These are phyloP conservation scores for Rhamphomyia laevipes DNA, from an alignment of 2,888 invertebrate species.

Conservation along the genomic window DNA sequence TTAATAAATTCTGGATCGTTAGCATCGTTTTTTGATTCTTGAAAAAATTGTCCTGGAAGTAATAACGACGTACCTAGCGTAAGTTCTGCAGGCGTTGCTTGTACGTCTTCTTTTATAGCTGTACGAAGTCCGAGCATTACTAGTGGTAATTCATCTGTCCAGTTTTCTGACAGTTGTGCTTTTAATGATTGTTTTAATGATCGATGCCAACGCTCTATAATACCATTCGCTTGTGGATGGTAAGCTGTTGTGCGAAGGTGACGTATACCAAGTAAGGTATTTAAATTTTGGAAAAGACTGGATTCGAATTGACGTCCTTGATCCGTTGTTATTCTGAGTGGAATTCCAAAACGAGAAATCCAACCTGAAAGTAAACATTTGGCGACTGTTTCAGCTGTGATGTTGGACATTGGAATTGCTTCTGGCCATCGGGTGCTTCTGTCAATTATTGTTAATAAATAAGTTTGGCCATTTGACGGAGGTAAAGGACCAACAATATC, in stretches of 20 bases:
- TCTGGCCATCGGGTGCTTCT: background rate
- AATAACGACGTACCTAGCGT: no score
- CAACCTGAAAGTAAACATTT: background rate
- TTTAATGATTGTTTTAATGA: background rate
- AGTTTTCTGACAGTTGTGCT: no score
- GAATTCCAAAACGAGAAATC: background rate
- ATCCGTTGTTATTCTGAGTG: background rate
- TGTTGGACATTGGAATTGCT: background rate
- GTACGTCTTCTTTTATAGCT: no score
- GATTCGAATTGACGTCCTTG: background rate
- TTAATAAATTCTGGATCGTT: no score
- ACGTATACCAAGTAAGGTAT: background rate
- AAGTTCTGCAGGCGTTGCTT: no score
- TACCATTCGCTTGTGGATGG: conserved; percentile 4
- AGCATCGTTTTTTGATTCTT: no score
- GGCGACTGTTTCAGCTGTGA: background rate
- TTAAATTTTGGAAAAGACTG: background rate
- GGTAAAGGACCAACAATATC: background rate
- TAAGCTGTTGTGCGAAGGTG: background rate
- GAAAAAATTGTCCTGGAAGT: no score
- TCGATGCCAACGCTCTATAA: background rate
- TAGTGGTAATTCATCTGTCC: no score
- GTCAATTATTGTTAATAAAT: background rate
- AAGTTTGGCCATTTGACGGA: background rate
- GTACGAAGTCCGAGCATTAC: no score